These are phyloP conservation scores for Exephanes ischioxanthus DNA, from an alignment of 2,888 invertebrate species.

Conservation along the genomic window DNA sequence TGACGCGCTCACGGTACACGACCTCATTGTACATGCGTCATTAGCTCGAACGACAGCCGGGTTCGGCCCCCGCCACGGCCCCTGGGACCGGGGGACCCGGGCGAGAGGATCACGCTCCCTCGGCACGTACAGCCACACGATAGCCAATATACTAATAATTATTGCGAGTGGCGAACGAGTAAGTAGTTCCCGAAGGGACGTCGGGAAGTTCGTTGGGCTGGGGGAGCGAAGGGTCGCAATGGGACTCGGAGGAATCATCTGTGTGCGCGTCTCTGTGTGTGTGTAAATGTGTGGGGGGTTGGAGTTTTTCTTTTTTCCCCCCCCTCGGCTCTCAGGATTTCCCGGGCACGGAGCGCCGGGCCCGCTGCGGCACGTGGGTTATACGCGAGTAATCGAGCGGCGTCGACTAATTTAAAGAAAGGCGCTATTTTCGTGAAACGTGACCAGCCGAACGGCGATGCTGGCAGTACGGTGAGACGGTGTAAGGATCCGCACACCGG, in stretches of 20 bases:
- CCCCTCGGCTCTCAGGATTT: not conserved
- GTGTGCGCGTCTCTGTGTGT: too few relatives aligned
- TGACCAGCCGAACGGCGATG: slow-evolving; percentile 70
- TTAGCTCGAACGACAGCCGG: slow-evolving; percentile 59
- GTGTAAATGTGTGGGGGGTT: not conserved
- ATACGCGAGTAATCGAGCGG: slow-evolving; percentile 59
- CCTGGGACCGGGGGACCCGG: slow-evolving; percentile 47
- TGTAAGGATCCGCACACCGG: not conserved
- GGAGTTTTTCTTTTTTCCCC: not conserved
- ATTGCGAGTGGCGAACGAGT: slow-evolving; percentile 36
- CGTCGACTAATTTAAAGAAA: slow-evolving; percentile 74
- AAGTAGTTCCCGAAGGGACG: slow-evolving; percentile 43
- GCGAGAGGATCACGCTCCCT: slow-evolving; percentile 25
- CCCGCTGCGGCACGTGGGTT: slow-evolving; percentile 28
- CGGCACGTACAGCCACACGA: slow-evolving; percentile 10
- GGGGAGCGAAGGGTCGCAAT: slow-evolving; percentile 30
- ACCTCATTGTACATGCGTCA: slow-evolving; percentile 66
- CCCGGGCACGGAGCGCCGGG: not conserved
- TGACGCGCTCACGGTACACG: slow-evolving; percentile 53
- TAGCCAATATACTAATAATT: slow-evolving; percentile 43
- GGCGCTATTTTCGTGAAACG: slow-evolving; percentile 74
- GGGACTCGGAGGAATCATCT: not conserved
- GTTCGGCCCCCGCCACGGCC: slow-evolving; percentile 26
- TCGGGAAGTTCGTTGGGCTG: slow-evolving; percentile 7
- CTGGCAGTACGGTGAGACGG: slow-evolving; percentile 49